Evolutionary conservation across 2,797 vertebrate genomes (phyloP), one percentile per base, ranked within the genome.

Genomic region (Crocidura indochinensis): DNA sequence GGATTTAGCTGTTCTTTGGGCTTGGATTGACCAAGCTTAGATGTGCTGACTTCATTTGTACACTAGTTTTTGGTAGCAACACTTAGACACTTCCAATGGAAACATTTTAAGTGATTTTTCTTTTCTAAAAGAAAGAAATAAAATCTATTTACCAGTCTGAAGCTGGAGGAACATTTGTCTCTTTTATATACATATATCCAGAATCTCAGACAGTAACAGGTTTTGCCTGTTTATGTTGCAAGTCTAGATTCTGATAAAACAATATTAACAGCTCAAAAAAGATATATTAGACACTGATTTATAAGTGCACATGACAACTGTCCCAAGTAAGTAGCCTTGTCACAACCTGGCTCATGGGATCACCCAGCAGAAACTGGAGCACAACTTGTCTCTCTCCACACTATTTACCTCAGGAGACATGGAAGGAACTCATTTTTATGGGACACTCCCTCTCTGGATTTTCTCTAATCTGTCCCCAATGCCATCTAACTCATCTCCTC

Each of bases 51-150:
- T 5, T 38, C 78, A 24, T 44, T 38, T 60, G n/a, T 8, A 27
- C 53, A 27, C 47, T 83, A 75, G 26, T 89, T 68, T 74, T 75
- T 6, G 46, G 1, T 75, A 82, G 56, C 60, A 91, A 87, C 26
- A 82, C 68, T 74, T 9, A 20, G 44, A 44, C 86, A 62, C 14
- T 79, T 24, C 62, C 83, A 71, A 86, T n/a, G 22, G 65, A 27
- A 49, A 67, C 24, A 87, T 83, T 24, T 2, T 27, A 19, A 38
- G 38, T 27, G 47, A 74, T 31, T 76, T 44, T 51, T 46, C 0
- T 69, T 69, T 56, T 56, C 14, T 56, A 56, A 56, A 11, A n/a
- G 14, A 8, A 62, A 47, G 46, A 74, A 78, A 88, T 4, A 80
- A 38, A 38, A 74, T 71, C 22, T 27, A 78, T 65, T 75, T 19